phyloP scores from a whole-genome alignment of 2,888 invertebrate species.

The Dasypogon diadema region DNA sequence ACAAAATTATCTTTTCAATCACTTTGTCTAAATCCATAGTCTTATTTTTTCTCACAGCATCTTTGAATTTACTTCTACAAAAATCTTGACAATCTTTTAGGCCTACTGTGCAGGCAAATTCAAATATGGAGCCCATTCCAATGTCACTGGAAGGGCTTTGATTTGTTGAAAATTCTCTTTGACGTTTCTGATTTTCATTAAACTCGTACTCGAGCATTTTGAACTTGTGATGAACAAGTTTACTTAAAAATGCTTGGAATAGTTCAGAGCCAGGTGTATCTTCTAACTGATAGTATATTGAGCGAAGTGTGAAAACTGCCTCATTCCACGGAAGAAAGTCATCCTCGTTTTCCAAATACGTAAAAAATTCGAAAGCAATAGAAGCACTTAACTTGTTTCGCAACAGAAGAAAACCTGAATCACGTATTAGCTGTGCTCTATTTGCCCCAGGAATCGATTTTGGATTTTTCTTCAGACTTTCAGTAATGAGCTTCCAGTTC shows the following conservation, averaged over 20 bases:
- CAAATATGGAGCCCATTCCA: no score
- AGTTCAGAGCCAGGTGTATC: slow-evolving; percentile 60
- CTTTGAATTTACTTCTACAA: slow-evolving; percentile 18
- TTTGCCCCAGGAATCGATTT: slow-evolving; percentile 79
- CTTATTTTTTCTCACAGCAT: neutral
- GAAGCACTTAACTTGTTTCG: slow-evolving; percentile 7
- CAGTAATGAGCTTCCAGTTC: slow-evolving; percentile 76
- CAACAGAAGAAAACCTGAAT: slow-evolving; percentile 64
- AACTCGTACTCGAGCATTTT: no score
- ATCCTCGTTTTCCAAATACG: slow-evolving; percentile 74
- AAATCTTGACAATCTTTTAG: slow-evolving; percentile 11
- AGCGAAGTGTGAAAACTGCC: slow-evolving; percentile 66
- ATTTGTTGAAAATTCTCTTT: no score
- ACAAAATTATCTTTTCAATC: slow-evolving; percentile 4
- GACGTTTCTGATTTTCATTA: no score
- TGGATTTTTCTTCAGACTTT: slow-evolving; percentile 74
- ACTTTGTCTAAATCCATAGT: neutral
- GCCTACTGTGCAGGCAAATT: slow-evolving; percentile 25
- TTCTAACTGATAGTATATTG: slow-evolving; percentile 59
- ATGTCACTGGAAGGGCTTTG: no score
- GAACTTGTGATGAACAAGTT: slow-evolving; percentile 57
- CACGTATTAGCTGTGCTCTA: slow-evolving; percentile 88
- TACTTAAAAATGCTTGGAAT: slow-evolving; percentile 62
- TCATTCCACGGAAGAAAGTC: slow-evolving; percentile 79
- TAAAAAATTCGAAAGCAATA: slow-evolving; percentile 68